Evolutionary conservation across 1,140 invertebrate genomes (phyloP), one percentile per base, ranked within the genome.

Genomic region (Nasonia giraulti): DNA sequence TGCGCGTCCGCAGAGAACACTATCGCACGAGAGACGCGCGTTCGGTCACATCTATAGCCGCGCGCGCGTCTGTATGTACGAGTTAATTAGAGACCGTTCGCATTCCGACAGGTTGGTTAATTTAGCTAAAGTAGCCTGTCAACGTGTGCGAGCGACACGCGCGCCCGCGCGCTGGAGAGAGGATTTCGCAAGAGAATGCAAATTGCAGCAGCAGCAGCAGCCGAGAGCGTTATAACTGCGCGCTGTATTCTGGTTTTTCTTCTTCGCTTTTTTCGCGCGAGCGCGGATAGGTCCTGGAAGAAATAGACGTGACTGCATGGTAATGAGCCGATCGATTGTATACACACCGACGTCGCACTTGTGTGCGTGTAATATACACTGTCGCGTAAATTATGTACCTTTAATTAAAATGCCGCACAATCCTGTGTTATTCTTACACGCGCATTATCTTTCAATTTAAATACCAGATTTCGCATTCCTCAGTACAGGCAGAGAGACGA

Each of bases 101-200:
- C 83, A 85, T 85, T 85, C 83, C 83, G 71, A 84, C 83, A 84
- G 76, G 83, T 84, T 73, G 77, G 77, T 80, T 78, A 71, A 84
- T 79, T 84, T 74, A 79, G 69, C 79, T 50, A 44, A 80, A 66
- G 40, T 44, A 44, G 78, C 83, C 77, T 80, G 83, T 80, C 83
- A 80, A 85, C 83, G 78, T 33, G 33, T 55, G 12, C 50, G 40
- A 66, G 74, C 11, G 74, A 40, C 14, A 44, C 33, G 6, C 17
- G 37, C 27, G 27, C 27, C 27, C 27, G 27, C 27, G 27, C 27
- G 27, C 27, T 27, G 27, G 27, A 2, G 75, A 47, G 44, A 23
- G 47, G 47, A 68, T 80, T 76, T 85, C 78, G 50, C 55, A 80
- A 76, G 83, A 66, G 77, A 76, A 85, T 80, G 83, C 73, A 79